Base-by-base conservation (phyloP, 2,113 vertebrate genomes). In the Podilymbus podiceps region DNA sequence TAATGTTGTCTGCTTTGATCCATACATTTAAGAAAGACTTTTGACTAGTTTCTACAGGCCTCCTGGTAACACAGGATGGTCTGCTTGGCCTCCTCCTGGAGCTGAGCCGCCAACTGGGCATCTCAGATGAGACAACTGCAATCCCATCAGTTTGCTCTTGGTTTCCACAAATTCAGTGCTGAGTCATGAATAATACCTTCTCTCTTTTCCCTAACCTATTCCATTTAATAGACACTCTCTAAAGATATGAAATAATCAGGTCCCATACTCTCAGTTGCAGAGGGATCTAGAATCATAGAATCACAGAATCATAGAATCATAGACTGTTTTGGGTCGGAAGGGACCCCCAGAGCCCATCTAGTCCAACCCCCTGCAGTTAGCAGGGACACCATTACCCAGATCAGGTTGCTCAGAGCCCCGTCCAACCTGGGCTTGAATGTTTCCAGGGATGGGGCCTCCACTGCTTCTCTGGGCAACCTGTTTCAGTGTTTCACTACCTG, bases 1-100 rank as follows among this genome's bases (percentile, higher is more conserved):
- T 96, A 85, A 92, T 72, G 47, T 80, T 94, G 80, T 94, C 85
- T 68, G 30, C 88, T 83, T 95, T 92, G 64, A 94, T 89, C 53
- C 35, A 72, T 46, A 68, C 46, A 90, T 95, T 72, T 71, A 60
- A 46, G 12, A 55, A 67, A 67, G 30, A 56, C 6, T 83, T 90
- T 52, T 67, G 50, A n/a, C 76, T 59, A 20, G n/a, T 44, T 91
- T 8, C 9, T 44, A 8, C 19, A 58, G 55, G 23, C 6, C 38
- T 94, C 11, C 6, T 28, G 27, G 38, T 59, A 63, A 42, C 24
- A 58, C 22, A 35, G 17, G 12, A 19, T 62, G 35, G 35, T 60
- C 66, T 82, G 12, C 10, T 10, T 15, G 35, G 14, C 35, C 33
- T 44, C 25, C 18, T 73, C 5, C 30, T 22, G 27, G 28, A 60